Evolutionary conservation across 2,797 vertebrate genomes (phyloP), one percentile per base, ranked within the genome.

Genomic region (Lacerta bilineata): DNA sequence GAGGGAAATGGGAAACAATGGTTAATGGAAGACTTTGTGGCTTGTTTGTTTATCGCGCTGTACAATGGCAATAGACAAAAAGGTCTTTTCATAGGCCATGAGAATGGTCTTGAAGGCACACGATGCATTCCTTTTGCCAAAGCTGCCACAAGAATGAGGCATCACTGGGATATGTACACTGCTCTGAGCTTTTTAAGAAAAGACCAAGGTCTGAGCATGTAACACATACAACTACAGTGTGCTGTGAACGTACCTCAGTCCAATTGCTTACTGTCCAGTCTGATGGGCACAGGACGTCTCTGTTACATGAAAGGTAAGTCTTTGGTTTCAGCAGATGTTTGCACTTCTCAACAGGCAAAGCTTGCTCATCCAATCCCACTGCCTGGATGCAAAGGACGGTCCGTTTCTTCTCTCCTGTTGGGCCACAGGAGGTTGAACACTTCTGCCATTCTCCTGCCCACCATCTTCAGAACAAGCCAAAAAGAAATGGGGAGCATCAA

Each of bases 371-470:
- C 9, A 97, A 97, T 7, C 96, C 98, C 90, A 98, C 96, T 0
- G 98, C 98, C 72, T 98, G 98, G 88, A 99, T 97, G 82, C 99
- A 99, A 71, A 99, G 96, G 15, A 99, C 98, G 0, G 98, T 98
- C 41, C 98, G 97, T 90, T 97, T 99, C 91, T 98, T 98, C 86
- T 97, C 92, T 3, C 99, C 99, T 0, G 96, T 95, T 4, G 97
- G 96, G 13, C 98, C 99, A 87, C 99, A 99, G 0, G 98, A 98
- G 2, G 97, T 88, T 0, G 98, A 98, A 83, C 99, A 99, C 2
- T 98, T 97, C 96, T 99, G 98, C 99, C 99, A 99, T 76, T 99
- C 98, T 2, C 98, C 98, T 86, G 98, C 96, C 99, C 99, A 99
- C 99, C 99, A 99, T 93, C 99, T 99, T 95, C 55, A 92, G 91